phyloP scores from a whole-genome alignment of 2,888 invertebrate species.

The Acleris laterana region DNA sequence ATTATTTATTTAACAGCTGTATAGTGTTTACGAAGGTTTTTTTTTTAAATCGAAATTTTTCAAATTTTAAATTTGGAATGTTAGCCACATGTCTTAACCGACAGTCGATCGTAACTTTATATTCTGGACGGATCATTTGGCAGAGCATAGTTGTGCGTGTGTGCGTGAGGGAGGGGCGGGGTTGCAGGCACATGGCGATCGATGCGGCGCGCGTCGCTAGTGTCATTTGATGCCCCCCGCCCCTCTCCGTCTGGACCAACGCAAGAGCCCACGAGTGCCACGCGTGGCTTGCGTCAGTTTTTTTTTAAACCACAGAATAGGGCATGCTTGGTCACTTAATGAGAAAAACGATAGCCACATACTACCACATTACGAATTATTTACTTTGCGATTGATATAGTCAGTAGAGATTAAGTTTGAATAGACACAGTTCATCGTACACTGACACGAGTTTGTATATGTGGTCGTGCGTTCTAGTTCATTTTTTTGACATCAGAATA shows the following conservation, averaged over 20 bases:
- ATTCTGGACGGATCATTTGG: constrained; percentile 73
- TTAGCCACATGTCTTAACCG: too few species aligned
- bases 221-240: constrained; percentile 67
- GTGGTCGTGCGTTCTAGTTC: too few species aligned
- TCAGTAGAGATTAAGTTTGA: too few species aligned
- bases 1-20: too few species aligned
- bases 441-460: too few species aligned
- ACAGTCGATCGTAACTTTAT: constrained; percentile 38
- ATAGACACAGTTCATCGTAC: too few species aligned
- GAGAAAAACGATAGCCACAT: too few species aligned
- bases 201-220: constrained; percentile 74
- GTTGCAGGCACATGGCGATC: constrained; percentile 68
- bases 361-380: too few species aligned
- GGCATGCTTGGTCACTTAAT: too few species aligned
- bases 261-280: background rate
- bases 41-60: background rate
- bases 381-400: too few species aligned
- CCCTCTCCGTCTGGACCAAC: constrained; percentile 16
- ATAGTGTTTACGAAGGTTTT: background rate
- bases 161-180: constrained; percentile 52
- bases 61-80: background rate
- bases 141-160: constrained; percentile 66
- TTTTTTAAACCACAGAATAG: too few species aligned
- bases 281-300: background rate
- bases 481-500: too few species aligned